Conservation (phyloP, 2,113 vertebrate genomes). For the Chaetodon auriga region DNA sequence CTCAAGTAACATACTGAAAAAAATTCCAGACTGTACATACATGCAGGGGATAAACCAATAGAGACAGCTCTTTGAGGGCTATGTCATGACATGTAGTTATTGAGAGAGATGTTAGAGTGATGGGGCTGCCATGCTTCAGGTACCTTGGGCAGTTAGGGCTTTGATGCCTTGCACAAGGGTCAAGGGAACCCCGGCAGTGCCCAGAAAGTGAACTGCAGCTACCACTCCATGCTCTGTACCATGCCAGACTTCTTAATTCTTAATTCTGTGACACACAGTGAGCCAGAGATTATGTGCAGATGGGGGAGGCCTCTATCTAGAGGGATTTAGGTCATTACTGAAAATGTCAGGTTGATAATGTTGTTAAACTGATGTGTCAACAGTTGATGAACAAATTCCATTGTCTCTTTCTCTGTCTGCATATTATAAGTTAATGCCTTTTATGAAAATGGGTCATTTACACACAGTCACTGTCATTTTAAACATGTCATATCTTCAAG, state of each 20-base stretch:
- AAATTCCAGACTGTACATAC: no score
- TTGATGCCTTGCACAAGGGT: neutral
- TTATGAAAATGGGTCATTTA: neutral
- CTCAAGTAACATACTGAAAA: no score
- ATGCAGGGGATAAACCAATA: no score
- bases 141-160: no score
- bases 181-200: neutral
- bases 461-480: neutral
- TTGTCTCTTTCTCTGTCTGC: neutral
- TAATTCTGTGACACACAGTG: neutral
- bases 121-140: no score
- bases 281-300: conserved; percentile 39
- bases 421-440: conserved; percentile 14
- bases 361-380: conserved; percentile 55
- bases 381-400: conserved; percentile 10
- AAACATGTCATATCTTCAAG: neutral
- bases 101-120: no score
- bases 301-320: conserved; percentile 49
- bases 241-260: neutral
- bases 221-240: neutral
- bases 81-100: no score
- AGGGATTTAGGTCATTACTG: conserved; percentile 61
- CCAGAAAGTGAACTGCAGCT: no score
- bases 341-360: conserved; percentile 54
- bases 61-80: no score